These are phyloP conservation scores for Epizoanthus rinbou DNA, from an alignment of 92 coral and sea anemone genomes.

Conservation along the genomic window DNA sequence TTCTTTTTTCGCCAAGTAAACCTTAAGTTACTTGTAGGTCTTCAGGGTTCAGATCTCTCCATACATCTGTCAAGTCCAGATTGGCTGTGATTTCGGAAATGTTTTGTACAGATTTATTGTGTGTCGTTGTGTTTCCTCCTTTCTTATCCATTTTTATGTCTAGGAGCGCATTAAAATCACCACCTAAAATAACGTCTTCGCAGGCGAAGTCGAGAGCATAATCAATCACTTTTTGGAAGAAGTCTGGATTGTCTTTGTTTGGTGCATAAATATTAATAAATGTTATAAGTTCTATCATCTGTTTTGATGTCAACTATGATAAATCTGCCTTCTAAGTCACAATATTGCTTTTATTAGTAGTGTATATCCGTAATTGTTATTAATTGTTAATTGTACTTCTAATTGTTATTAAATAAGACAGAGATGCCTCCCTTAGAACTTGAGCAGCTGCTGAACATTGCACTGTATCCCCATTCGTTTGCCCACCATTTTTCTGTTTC, in stretches of 20 bases:
- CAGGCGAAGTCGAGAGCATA: background rate
- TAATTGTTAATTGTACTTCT: too few relatives aligned
- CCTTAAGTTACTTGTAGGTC: too few relatives aligned
- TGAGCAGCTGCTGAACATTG: conserved; percentile 28
- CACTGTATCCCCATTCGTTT: conserved; percentile 27
- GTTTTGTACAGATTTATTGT: background rate
- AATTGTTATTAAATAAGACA: background rate
- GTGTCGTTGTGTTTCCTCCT: background rate
- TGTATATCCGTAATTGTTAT: background rate
- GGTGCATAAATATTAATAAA: conserved; percentile 29
- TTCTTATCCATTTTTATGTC: background rate
- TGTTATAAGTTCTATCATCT: conserved; percentile 23
- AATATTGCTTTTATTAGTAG: conserved; percentile 12
- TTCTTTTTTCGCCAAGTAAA: conserved; percentile 14
- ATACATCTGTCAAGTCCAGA: background rate
- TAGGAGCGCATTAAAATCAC: background rate
- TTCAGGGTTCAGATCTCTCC: conserved; percentile 15
- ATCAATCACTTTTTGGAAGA: background rate
- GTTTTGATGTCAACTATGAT: background rate
- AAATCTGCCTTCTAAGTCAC: conserved; percentile 25
- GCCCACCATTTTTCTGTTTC: conserved; percentile 15
- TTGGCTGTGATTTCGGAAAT: background rate
- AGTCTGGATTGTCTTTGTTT: background rate
- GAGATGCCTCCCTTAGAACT: background rate
- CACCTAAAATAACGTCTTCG: too few relatives aligned